These are phyloP conservation scores for Lithophane ornitopus DNA, from an alignment of 2,888 invertebrate genomes.

Conservation along the genomic window DNA sequence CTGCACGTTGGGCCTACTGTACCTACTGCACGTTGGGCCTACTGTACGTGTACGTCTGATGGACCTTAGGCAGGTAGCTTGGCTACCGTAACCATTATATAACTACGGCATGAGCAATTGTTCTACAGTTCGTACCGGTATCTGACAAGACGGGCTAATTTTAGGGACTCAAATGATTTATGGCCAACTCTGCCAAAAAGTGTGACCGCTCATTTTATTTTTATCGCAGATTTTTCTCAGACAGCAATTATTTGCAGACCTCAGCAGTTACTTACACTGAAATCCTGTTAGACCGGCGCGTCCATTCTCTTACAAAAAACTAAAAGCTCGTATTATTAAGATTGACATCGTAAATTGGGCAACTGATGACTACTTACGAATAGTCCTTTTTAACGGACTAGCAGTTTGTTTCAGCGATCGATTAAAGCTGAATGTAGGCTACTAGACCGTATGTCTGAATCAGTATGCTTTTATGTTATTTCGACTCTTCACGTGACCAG, in stretches of 20 bases:
- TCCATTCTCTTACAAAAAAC: slow-evolving; percentile 1
- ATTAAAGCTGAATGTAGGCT: neutral
- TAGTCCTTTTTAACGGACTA: neutral
- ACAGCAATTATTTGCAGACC: slow-evolving; percentile 34
- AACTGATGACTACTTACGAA: neutral
- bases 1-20: too few species aligned
- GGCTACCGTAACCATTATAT: neutral
- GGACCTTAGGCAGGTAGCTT: neutral
- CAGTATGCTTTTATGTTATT: neutral
- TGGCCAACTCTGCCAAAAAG: neutral
- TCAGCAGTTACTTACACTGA: slow-evolving; percentile 16
- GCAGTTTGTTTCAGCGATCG: neutral
- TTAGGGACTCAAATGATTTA: neutral
- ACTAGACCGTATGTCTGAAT: neutral
- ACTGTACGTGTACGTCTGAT: neutral
- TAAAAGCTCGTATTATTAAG: neutral
- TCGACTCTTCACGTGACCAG: too few species aligned
- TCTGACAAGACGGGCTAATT: neutral
- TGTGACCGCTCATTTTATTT: neutral
- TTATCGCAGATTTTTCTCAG: slow-evolving; percentile 10
- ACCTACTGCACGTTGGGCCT: too few species aligned
- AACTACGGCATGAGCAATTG: neutral
- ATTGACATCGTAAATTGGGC: slow-evolving; percentile 4
- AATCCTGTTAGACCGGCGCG: neutral
- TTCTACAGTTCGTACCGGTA: too few species aligned